Percentiles rank a stretch among this genome's conserved stretches.
Evolutionary conservation across 2,888 invertebrate genomes (phyloP).

Genomic region (Ophraella communa): DNA sequence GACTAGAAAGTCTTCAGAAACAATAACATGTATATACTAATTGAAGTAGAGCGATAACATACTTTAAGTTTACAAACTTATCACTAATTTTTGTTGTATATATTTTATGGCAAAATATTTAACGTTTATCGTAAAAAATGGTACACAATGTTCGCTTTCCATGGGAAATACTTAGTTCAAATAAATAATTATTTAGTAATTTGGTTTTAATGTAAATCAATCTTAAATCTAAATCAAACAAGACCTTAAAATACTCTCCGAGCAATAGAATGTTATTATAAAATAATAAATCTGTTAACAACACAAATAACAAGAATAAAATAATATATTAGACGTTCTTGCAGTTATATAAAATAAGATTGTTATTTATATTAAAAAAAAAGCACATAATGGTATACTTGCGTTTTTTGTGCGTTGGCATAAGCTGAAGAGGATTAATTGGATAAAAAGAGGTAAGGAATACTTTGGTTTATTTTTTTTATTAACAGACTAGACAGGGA

Average conservation of each 20-base stretch:
- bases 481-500: slow-evolving; percentile 39
- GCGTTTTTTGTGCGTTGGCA: slow-evolving; percentile 52
- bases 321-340: slow-evolving; percentile 40
- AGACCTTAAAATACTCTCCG: neutral
- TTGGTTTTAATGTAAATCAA: neutral
- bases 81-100: no score
- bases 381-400: slow-evolving; percentile 51
- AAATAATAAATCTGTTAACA: slow-evolving; percentile 46
- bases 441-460: slow-evolving; percentile 37
- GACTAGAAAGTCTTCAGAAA: no score
- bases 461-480: slow-evolving; percentile 45
- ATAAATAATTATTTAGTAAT: neutral
- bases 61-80: no score
- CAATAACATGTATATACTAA: no score
- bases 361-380: slow-evolving; percentile 36
- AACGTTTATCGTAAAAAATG: no score
- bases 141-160: no score
- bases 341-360: slow-evolving; percentile 36
- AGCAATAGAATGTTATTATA: slow-evolving; percentile 36
- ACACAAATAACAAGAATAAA: slow-evolving; percentile 55
- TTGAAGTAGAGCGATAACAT: no score
- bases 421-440: slow-evolving; percentile 40
- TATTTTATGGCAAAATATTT: no score
- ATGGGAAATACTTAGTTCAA: neutral
- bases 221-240: neutral